Base-by-base conservation (phyloP, 2,797 vertebrate species). In the Artibeus lituratus region DNA sequence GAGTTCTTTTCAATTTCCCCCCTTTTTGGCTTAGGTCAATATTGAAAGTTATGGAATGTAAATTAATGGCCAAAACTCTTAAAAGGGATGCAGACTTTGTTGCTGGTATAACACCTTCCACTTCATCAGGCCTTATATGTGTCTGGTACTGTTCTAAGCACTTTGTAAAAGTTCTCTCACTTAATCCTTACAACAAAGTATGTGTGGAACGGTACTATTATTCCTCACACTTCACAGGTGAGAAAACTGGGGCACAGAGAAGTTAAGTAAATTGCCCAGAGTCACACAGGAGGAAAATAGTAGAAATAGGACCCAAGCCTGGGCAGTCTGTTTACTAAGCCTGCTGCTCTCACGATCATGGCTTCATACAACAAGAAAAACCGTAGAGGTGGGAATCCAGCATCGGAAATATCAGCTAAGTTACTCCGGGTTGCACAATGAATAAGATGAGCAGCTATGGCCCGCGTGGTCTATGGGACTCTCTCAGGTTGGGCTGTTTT, bases 231-330 rank as follows among this genome's bases (percentile, higher is more conserved):
- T 62, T 89, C 14, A n/a, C n/a, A 53, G 78, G 5, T 74, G 59
- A 92, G 65, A 35, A 93, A 76, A 80, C n/a, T 42, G 57, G 77
- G 51, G 59, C 87, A 37, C 32, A 94, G 84, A 94, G 74, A 77
- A 19, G 49, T 42, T 57, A 44, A 9, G 4, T 57, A 15, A 93
- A 65, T 86, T 35, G 22, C 5, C 51, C 53, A 32, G 74, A 84
- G 59, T 77, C 77, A 90, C 22, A 37, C 15, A 77, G 82, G 8
- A 65, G 72, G 67, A 80, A 53, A 86, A 73, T 4, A 47, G 67
- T 5, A 42, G 53, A 82, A 89, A 47, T 1, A 57, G 16, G 19
- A 35, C 19, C 57, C 29, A 44, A 24, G 29, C 5, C 4, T 78
- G 55, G 37, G 21, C 5, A 29, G 32, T 22, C 35, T 67, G 14